A percentile compares a stretch with the other conserved stretches of the same genome.
Conservation (phyloP, 2,113 vertebrate genomes). For the Hipposideros armiger region DNA sequence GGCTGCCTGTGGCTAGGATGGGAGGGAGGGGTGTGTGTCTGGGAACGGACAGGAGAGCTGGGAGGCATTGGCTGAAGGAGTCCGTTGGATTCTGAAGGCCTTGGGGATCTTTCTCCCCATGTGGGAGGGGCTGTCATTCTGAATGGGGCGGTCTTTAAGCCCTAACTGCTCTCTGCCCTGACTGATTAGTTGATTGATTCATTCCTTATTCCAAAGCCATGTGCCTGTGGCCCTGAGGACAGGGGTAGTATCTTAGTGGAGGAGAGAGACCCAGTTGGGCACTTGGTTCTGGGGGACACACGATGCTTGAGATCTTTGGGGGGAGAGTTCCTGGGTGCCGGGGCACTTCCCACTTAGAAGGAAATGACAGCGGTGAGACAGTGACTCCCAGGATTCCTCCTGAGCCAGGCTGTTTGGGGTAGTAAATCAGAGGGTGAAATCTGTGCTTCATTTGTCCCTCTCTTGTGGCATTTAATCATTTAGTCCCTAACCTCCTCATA, state of each 20-base stretch:
- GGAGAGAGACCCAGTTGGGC: background rate
- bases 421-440: background rate
- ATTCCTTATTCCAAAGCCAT: background rate
- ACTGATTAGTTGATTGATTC: background rate
- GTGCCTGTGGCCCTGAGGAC: background rate
- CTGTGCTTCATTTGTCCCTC: background rate
- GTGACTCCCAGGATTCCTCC: background rate
- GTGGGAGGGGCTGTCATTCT: background rate
- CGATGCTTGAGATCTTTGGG: rapidly evolving
- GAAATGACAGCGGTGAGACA: background rate
- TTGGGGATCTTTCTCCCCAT: background rate
- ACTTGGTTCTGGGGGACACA: background rate
- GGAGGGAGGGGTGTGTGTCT: too few relatives aligned
- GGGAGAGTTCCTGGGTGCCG: background rate
- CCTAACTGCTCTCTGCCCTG: background rate
- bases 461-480: background rate
- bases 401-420: background rate
- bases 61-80: background rate
- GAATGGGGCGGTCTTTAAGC: background rate
- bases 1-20: background rate
- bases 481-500: background rate
- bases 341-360: background rate
- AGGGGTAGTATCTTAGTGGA: background rate
- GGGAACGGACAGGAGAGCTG: too few relatives aligned
- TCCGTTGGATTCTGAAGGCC: background rate